phyloP scores from a whole-genome alignment of 2,113 vertebrate genomes.

The Lycocorax pyrrhopterus region DNA sequence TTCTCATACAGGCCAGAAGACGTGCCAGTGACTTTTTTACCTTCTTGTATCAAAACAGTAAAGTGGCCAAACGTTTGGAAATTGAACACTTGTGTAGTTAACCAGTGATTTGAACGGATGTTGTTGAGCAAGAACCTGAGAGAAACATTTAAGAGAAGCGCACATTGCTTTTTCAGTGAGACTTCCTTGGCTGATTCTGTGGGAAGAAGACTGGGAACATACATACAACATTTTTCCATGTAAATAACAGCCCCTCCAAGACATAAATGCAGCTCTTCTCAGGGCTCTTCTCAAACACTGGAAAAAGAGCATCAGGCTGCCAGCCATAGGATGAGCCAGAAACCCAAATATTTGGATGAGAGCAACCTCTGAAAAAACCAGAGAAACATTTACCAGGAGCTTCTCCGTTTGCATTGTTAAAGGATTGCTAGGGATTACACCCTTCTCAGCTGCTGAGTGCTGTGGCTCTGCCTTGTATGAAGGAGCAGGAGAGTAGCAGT shows the following conservation, averaged over 20 bases:
- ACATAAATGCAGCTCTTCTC: background rate
- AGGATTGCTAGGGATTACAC: background rate
- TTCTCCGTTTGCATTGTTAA: background rate
- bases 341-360: slow-evolving; percentile 11
- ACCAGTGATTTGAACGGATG: background rate
- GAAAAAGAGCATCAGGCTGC: background rate
- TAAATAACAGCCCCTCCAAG: background rate
- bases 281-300: background rate
- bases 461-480: background rate
- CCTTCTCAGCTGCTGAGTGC: background rate
- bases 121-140: background rate
- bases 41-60: background rate
- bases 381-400: background rate
- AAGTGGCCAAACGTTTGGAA: background rate
- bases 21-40: background rate
- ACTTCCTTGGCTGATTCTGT: background rate
- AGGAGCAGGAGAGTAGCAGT: background rate
- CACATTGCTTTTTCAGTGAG: background rate
- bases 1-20: background rate
- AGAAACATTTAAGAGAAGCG: background rate
- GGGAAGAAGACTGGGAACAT: background rate
- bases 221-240: background rate
- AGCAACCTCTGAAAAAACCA: background rate
- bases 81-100: background rate
- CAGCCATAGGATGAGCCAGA: background rate